A percentile compares a stretch with the other conserved stretches of the same genome.
Evolutionary conservation across 1,140 invertebrate species (phyloP).

Genomic region (Nasonia vitripennis): DNA sequence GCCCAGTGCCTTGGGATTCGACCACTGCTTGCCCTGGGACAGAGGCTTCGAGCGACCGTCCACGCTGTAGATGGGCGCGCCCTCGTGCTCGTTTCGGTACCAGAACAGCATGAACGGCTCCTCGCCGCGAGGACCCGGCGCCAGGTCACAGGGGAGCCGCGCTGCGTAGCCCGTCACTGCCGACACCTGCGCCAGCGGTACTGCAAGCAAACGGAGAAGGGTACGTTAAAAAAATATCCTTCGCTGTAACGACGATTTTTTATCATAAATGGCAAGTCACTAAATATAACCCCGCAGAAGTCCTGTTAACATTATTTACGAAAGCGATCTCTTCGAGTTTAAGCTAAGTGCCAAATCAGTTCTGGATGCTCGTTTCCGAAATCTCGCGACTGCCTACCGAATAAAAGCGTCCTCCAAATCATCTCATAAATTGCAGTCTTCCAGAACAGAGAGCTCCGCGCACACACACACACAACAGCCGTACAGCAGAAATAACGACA

Average conservation of each 20-base stretch:
- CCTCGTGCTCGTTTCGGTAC: conserved; percentile 80
- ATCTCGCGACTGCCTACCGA: not conserved
- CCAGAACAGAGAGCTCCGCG: not conserved
- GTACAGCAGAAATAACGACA: not conserved
- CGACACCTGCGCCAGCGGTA: conserved; percentile 76
- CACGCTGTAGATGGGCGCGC: conserved; percentile 72
- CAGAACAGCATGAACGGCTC: conserved; percentile 82
- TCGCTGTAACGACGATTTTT: not conserved
- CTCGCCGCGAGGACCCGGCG: conserved; percentile 77
- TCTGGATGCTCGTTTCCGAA: not conserved
- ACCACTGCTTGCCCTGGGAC: conserved; percentile 74
- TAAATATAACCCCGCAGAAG: too few species aligned
- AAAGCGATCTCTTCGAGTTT: too few species aligned
- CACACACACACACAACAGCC: not conserved
- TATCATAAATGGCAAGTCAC: too few species aligned
- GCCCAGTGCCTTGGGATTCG: conserved; percentile 81
- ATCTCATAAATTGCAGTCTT: not conserved
- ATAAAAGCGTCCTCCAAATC: not conserved
- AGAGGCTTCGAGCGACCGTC: conserved; percentile 71
- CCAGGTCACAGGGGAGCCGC: conserved; percentile 80
- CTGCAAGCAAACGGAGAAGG: conserved; percentile 63
- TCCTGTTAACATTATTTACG: too few species aligned
- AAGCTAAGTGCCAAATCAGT: too few species aligned
- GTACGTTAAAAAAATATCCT: too few species aligned
- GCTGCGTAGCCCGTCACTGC: conserved; percentile 80